Evolutionary conservation across 2,888 invertebrate genomes (phyloP), one percentile per base, ranked within the genome.

Genomic region (Pristionchus entomophagus): DNA sequence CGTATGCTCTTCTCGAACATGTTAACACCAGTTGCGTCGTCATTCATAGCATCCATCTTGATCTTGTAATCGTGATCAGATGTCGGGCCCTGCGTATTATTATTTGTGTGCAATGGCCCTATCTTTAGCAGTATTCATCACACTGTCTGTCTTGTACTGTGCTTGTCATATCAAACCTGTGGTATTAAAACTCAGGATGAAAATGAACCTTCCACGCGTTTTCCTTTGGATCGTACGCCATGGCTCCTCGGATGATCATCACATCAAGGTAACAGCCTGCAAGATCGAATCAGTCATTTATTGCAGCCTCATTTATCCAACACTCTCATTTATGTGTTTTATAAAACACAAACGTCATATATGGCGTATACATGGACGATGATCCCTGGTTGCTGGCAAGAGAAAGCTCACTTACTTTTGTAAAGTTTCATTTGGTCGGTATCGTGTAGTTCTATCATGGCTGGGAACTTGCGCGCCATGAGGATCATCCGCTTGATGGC

Each of bases 381-480:
- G 5, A 5, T 32, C 19, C 1, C 35, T 32, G n/a, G n/a, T n/a
- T n/a, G n/a, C n/a, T n/a, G n/a, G n/a, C 65, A 65, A n/a, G 41
- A 73, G 45, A n/a, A n/a, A n/a, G n/a, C n/a, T n/a, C 6, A 32
- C 77, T 45, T 3, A 0, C 97, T 97, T 94, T 97, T 97, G 10
- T 97, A 94, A 17, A 97, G 94, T 29, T 96, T 96, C 80, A 97
- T 96, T 94, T 98, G 98, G 94, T 98, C 97, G 91, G 97, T 97
- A 93, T 97, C 97, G 93, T 97, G 97, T 96, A 98, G 96, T 92
- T 96, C 96, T 94, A 96, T 96, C 94, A 98, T 98, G 5, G 97
- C 97, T 92, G 94, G 94, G 53, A 95, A 94, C 88, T 94, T 94
- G 91, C 95, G 95, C 17, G 95, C 94, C 94, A 95, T 95, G 91